Evolutionary conservation across 2,797 vertebrate genomes (phyloP).

Genomic region (Passerculus sandwichensis): DNA sequence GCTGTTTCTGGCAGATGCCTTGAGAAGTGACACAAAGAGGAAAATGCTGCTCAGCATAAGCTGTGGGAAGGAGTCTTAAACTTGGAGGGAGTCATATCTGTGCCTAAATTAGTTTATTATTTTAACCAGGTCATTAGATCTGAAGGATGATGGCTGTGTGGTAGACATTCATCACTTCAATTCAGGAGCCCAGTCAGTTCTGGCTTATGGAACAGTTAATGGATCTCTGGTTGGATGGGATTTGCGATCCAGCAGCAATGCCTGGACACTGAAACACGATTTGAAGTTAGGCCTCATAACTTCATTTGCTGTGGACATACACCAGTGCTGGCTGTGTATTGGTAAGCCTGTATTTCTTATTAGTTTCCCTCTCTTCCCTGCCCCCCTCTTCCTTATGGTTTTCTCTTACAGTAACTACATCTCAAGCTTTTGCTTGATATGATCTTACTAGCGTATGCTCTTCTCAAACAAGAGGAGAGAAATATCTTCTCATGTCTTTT

Average conservation of each 20-base stretch:
- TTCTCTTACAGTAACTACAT: background rate
- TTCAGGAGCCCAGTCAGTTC: slow-evolving; percentile 90
- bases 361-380: background rate
- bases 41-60: background rate
- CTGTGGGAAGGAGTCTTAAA: background rate
- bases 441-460: background rate
- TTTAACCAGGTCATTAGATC: slow-evolving; percentile 85
- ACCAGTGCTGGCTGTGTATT: slow-evolving; percentile 97
- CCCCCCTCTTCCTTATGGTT: background rate
- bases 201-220: slow-evolving; percentile 96
- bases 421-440: background rate
- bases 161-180: slow-evolving; percentile 98
- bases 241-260: slow-evolving; percentile 88
- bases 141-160: slow-evolving; percentile 91
- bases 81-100: background rate
- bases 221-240: slow-evolving; percentile 97
- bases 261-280: slow-evolving; percentile 94
- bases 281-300: slow-evolving; percentile 96
- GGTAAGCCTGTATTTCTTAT: slow-evolving; percentile 76
- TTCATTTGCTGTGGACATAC: slow-evolving; percentile 95
- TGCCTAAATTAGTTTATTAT: background rate
- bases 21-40: background rate
- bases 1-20: background rate
- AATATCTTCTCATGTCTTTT: background rate
- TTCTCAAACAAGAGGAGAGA: background rate